Evolutionary conservation across 1,140 invertebrate genomes (phyloP), one percentile per base, ranked within the genome.

Genomic region (Onthophagus taurus): DNA sequence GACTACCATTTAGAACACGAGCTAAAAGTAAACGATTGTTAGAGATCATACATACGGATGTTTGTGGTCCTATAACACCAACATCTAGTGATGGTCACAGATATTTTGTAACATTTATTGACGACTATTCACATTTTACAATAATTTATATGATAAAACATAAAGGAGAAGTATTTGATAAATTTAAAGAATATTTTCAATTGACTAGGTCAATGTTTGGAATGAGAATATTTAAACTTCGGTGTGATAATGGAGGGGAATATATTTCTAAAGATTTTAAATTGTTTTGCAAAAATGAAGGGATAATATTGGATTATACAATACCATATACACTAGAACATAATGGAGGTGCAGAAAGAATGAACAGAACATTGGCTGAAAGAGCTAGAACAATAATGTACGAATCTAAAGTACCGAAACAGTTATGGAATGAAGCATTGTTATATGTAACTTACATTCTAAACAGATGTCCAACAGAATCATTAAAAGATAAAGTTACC

Each of bases 341-440:
- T 42, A 71, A 72, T 54, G 67, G 66, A 9, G 49, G 54, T 18
- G 54, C 59, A 8, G 68, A 71, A 52, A 43, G 64, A 33, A 50
- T 53, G 16, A 69, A 70, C 37, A 37, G 67, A 13, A 70, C 57
- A 4, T 41, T 71, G 5, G 38, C 58, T 2, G 60, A 68, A 13
- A 59, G 49, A 44, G 60, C 63, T 18, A 52, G 63, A 48, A 62
- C 61, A n/a, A 49, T 70, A 52, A 34, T 70, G 5, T 16, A 37
- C 2, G 52, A 68, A 46, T 44, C 51, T 17, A 36, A 49, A 18
- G 16, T 71, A 13, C 19, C 35, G n/a, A 51, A 55, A 20, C 38
- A 19, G 4, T 64, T 61, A 50, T 72, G 66, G 65, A 59, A 54
- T 12, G 66, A 69, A 48, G 64, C 66, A 19, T 48, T 63, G 0